A percentile compares a stretch with the other conserved stretches of the same genome.
Conservation (phyloP, 2,888 invertebrate species). For the Crioceris asparagi region DNA sequence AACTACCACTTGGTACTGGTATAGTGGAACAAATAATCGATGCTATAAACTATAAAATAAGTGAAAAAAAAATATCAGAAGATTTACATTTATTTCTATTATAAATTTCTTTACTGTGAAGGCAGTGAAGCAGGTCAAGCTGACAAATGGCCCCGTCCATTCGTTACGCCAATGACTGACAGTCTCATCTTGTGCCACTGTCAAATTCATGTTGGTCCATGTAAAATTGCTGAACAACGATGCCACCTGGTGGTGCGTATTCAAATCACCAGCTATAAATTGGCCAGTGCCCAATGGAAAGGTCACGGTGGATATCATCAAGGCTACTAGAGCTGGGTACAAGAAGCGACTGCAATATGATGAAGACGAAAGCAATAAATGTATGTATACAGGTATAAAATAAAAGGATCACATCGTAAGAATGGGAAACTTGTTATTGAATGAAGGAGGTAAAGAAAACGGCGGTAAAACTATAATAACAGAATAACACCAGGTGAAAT, state of each 20-base stretch:
- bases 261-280: conserved; percentile 64
- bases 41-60: neutral
- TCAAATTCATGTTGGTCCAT: conserved; percentile 73
- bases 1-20: conserved; percentile 94
- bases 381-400: too few species aligned
- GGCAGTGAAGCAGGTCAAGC: conserved; percentile 69
- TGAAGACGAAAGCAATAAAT: too few species aligned
- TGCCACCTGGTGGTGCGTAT: conserved; percentile 47
- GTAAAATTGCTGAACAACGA: conserved; percentile 91
- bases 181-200: conserved; percentile 73
- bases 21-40: conserved; percentile 89
- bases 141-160: conserved; percentile 70
- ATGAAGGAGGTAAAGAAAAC: too few species aligned
- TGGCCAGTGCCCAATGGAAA: conserved; percentile 90
- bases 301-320: conserved; percentile 73
- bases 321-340: conserved; percentile 84
- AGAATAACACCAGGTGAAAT: too few species aligned
- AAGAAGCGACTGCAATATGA: conserved; percentile 73
- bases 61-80: neutral
- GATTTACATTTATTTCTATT: conserved; percentile 3
- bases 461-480: too few species aligned
- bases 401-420: too few species aligned
- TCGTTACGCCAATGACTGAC: conserved; percentile 82
- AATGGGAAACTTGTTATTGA: too few species aligned
- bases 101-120: conserved; percentile 58